Conservation (phyloP, 2,797 vertebrate genomes). For the Chelon auratus region DNA sequence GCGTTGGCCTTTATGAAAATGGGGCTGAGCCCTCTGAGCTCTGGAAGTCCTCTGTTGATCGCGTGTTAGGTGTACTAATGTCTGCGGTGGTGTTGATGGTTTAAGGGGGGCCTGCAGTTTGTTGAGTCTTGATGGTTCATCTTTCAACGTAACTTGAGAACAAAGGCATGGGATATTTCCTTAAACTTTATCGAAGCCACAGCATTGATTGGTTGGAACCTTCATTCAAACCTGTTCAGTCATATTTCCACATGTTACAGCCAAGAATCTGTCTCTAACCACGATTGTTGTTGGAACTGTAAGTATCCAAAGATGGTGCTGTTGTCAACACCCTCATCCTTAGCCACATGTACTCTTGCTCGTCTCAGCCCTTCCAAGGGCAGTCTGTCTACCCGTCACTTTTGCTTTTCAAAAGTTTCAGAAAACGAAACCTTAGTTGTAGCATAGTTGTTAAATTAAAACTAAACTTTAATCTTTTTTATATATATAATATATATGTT, state of each 20-base stretch:
- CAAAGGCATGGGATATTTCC: slow-evolving; percentile 19
- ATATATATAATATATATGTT: not conserved
- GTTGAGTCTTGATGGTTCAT: slow-evolving; percentile 26
- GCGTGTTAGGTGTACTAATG: slow-evolving; percentile 36
- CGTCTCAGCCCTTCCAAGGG: too few species aligned
- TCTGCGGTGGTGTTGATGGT: slow-evolving; percentile 20
- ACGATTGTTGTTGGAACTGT: not conserved
- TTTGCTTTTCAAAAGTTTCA: not conserved
- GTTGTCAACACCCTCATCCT: not conserved
- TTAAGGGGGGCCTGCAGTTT: slow-evolving; percentile 31
- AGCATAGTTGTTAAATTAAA: not conserved
- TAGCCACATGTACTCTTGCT: not conserved
- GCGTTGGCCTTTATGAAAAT: slow-evolving; percentile 53
- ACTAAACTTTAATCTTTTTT: not conserved
- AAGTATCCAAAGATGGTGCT: not conserved
- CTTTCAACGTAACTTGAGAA: slow-evolving; percentile 20
- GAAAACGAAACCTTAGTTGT: not conserved
- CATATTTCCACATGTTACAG: slow-evolving; percentile 11
- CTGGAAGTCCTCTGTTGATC: slow-evolving; percentile 50
- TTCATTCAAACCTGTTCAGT: not conserved
- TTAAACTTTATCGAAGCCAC: slow-evolving; percentile 23
- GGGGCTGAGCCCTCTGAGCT: slow-evolving; percentile 4
- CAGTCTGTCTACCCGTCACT: too few species aligned
- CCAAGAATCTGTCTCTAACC: slow-evolving; percentile 5
- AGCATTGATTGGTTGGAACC: not conserved